Evolutionary conservation across 2,797 vertebrate species (phyloP).

Genomic region (Ficedula albicollis): DNA sequence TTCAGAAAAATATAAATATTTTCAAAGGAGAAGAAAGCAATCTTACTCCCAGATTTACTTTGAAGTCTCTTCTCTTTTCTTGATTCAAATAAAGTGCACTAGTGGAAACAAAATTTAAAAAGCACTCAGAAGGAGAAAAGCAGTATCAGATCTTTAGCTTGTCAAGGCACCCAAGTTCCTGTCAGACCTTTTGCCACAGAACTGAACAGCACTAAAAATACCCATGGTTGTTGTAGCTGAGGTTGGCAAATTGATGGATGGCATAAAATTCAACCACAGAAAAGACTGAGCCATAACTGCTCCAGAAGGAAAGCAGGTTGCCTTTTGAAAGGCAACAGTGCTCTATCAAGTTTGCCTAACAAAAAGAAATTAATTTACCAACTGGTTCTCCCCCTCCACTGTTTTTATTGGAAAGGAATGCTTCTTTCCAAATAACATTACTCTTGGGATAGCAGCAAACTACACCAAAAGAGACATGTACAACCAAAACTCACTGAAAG

Average conservation of each 20-base stretch:
- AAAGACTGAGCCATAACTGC: background rate
- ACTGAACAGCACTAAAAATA: background rate
- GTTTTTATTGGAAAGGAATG: background rate
- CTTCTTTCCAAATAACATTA: background rate
- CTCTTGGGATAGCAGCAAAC: background rate
- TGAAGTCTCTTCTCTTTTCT: background rate
- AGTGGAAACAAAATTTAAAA: background rate
- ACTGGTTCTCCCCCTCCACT: background rate
- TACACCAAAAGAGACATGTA: background rate
- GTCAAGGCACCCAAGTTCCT: background rate
- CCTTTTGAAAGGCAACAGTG: background rate
- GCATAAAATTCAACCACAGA: background rate
- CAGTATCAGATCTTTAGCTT: background rate
- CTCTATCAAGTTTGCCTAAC: background rate
- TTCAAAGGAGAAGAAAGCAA: background rate
- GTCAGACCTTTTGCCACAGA: background rate
- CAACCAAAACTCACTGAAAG: background rate
- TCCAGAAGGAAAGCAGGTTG: background rate
- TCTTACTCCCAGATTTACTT: background rate
- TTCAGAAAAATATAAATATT: background rate
- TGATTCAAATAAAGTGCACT: background rate
- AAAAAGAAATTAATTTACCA: background rate
- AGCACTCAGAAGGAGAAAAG: background rate
- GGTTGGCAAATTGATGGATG: fast-evolving
- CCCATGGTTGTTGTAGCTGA: background rate